Percentiles rank a stretch among this genome's conserved stretches.
Evolutionary conservation across 2,113 vertebrate genomes (phyloP).

Genomic region (Rissa tridactyla): DNA sequence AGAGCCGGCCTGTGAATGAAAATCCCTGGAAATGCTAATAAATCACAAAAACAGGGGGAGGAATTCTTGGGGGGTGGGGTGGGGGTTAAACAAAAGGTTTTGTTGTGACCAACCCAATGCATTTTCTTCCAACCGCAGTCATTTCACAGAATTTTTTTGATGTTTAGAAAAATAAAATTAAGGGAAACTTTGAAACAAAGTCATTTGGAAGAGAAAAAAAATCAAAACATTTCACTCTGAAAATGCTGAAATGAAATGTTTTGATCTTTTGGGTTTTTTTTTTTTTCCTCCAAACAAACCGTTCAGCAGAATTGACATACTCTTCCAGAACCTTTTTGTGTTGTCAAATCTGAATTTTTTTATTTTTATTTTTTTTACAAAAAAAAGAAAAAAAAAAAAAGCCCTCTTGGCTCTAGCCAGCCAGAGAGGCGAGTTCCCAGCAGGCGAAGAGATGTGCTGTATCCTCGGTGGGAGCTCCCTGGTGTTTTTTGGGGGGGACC

Average conservation of each 20-base stretch:
- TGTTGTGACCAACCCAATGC: neutral
- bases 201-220: slow-evolving; percentile 36
- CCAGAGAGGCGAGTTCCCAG: neutral
- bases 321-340: slow-evolving; percentile 29
- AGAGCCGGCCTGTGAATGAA: neutral
- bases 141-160: neutral
- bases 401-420: neutral
- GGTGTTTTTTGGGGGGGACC: neutral
- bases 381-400: neutral
- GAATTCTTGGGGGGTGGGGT: neutral
- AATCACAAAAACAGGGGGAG: neutral
- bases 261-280: neutral
- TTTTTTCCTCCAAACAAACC: neutral
- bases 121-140: neutral
- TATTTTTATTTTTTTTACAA: neutral
- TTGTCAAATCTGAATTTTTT: neutral
- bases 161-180: slow-evolving; percentile 39
- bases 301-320: neutral
- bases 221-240: slow-evolving; percentile 55
- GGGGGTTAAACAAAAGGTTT: neutral
- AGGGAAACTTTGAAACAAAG: slow-evolving; percentile 59
- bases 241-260: slow-evolving; percentile 36
- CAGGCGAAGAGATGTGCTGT: neutral
- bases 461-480: rapidly evolving
- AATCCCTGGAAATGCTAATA: slow-evolving; percentile 3